Evolutionary conservation across 1,140 invertebrate species (phyloP).

Genomic region (Drosophila paulistorum): DNA sequence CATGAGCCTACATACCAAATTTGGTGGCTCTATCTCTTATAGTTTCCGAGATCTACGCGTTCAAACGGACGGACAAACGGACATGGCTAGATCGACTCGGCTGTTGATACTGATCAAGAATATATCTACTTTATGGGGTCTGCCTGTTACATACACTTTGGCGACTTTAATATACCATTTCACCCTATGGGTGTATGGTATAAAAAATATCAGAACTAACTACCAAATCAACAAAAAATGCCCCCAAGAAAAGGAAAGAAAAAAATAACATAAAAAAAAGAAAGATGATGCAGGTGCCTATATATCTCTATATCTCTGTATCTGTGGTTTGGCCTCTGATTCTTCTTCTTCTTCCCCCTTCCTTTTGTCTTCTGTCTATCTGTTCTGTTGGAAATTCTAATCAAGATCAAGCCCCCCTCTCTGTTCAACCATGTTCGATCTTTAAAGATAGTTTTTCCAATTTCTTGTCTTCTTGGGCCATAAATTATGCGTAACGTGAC

Average conservation of each 20-base stretch:
- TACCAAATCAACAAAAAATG: slow-evolving; percentile 25
- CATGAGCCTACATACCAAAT: too few species aligned
- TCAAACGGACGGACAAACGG: too few species aligned
- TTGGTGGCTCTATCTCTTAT: too few species aligned
- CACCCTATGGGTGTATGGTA: too few species aligned
- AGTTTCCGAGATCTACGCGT: too few species aligned
- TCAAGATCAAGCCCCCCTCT: slow-evolving; percentile 42
- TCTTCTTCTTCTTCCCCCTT: neutral
- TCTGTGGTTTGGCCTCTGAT: neutral
- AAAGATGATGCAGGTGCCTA: slow-evolving; percentile 44
- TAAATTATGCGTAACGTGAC: slow-evolving; percentile 83
- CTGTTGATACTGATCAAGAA: too few species aligned
- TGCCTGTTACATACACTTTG: too few species aligned
- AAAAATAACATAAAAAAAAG: neutral
- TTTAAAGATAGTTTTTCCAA: slow-evolving; percentile 49
- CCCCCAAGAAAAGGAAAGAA: neutral
- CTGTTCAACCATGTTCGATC: slow-evolving; percentile 45
- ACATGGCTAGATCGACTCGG: too few species aligned
- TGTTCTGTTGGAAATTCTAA: slow-evolving; percentile 44
- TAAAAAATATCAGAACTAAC: slow-evolving; percentile 44
- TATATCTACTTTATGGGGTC: too few species aligned
- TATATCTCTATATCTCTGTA: slow-evolving; percentile 38
- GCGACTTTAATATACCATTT: too few species aligned
- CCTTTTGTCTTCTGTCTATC: neutral
- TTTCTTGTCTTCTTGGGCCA: slow-evolving; percentile 55